Evolutionary conservation across 1,140 invertebrate genomes (phyloP).

Genomic region (Zaprionus taronus): DNA sequence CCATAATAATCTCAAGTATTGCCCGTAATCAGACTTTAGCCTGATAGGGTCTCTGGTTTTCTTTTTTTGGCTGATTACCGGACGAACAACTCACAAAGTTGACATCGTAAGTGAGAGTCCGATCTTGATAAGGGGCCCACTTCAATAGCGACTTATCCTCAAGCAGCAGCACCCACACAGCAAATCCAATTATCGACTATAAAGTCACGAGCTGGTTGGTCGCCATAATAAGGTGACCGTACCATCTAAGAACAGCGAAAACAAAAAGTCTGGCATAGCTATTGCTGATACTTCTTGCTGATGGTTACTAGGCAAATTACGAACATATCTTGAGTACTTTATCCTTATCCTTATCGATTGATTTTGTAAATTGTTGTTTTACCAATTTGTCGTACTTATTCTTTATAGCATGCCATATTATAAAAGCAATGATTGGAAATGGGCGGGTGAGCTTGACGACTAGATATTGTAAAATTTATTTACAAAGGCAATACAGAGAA

Average conservation of each 20-base stretch:
- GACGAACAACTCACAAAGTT: conserved; percentile 28
- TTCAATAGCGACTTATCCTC: conserved; percentile 42
- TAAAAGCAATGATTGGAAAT: neutral
- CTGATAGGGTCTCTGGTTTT: conserved; percentile 14
- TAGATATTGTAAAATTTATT: neutral
- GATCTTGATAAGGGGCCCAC: conserved; percentile 55
- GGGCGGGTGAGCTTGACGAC: neutral
- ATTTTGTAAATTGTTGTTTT: conserved; percentile 7
- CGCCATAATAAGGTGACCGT: neutral
- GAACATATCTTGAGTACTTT: conserved; percentile 6
- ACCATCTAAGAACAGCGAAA: neutral
- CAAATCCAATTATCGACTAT: conserved; percentile 25
- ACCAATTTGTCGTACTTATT: neutral
- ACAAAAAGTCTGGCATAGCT: neutral
- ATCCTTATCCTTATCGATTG: conserved; percentile 6
- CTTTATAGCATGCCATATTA: neutral
- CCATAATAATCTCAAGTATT: conserved; percentile 24
- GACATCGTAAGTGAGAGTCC: conserved; percentile 63
- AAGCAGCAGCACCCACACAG: conserved; percentile 27
- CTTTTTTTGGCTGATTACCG: conserved; percentile 31
- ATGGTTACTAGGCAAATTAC: conserved; percentile 19
- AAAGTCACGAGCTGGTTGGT: conserved; percentile 15
- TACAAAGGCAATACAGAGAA: neutral
- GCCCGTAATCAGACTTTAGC: conserved; percentile 17
- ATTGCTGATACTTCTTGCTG: neutral